Evolutionary conservation across 1,140 invertebrate genomes (phyloP), one percentile per base, ranked within the genome.

Genomic region (Papilio glaucus): DNA sequence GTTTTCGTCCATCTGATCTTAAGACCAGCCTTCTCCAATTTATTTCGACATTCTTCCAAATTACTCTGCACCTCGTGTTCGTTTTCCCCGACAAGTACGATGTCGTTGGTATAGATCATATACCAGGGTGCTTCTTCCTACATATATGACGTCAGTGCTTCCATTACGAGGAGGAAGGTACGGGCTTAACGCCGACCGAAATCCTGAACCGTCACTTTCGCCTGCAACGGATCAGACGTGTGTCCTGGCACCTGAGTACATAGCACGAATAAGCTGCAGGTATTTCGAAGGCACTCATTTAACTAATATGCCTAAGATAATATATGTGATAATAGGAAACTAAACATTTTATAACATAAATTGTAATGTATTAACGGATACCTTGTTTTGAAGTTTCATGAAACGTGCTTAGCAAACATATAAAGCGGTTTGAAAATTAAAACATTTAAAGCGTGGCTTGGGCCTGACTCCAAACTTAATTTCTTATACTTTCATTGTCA

Each of bases 81-180:
- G n/a, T n/a, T n/a, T n/a, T n/a, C n/a, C n/a, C n/a, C n/a, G n/a
- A n/a, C n/a, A n/a, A n/a, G n/a, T n/a, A n/a, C n/a, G n/a, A n/a
- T n/a, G n/a, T n/a, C n/a, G n/a, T n/a, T n/a, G n/a, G n/a, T n/a
- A n/a, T n/a, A n/a, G n/a, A n/a, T n/a, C n/a, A n/a, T n/a, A n/a
- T n/a, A n/a, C n/a, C n/a, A n/a, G n/a, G n/a, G n/a, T n/a, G n/a
- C n/a, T n/a, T n/a, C n/a, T n/a, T n/a, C n/a, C n/a, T n/a, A n/a
- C n/a, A n/a, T n/a, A n/a, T n/a, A n/a, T n/a, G n/a, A n/a, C n/a
- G n/a, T n/a, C n/a, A n/a, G n/a, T n/a, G n/a, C n/a, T n/a, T n/a
- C n/a, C n/a, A n/a, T n/a, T n/a, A n/a, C 39, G 12, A 79, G 13
- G 8, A 75, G 69, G 53, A 79, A 77, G 63, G 38, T 73, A 74